phyloP scores from a whole-genome alignment of 2,113 vertebrate genomes.

The Dicrurus megarhynchus region DNA sequence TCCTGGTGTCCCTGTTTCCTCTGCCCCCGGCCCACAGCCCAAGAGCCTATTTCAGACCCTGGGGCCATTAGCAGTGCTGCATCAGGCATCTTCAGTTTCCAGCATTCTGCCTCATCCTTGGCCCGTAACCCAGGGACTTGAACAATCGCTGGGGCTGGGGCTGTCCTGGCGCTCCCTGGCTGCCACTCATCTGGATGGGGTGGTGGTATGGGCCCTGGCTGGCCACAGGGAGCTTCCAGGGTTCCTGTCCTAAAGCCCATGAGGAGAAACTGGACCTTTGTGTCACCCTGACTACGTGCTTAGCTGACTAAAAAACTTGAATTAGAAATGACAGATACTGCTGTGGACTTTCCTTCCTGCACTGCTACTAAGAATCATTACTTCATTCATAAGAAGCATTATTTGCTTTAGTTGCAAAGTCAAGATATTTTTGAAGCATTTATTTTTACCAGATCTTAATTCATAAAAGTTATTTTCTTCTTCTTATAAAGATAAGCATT shows the following conservation, averaged over 20 bases:
- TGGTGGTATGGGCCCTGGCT: no score
- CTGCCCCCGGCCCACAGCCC: fast-evolving
- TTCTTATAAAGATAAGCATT: neutral
- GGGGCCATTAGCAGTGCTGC: no score
- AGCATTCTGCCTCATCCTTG: fast-evolving
- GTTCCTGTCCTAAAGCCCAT: fast-evolving
- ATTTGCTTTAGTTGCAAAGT: neutral
- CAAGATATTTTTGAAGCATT: neutral
- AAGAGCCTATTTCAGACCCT: neutral
- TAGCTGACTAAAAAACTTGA: neutral
- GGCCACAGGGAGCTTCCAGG: fast-evolving
- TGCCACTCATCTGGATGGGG: neutral
- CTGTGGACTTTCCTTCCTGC: neutral
- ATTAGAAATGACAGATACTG: neutral
- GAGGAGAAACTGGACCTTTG: neutral
- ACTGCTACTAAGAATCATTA: neutral
- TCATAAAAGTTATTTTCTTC: neutral
- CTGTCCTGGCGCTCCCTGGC: no score
- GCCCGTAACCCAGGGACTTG: neutral
- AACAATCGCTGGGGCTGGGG: neutral
- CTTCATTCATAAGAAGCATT: neutral
- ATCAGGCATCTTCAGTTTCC: neutral
- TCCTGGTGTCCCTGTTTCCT: neutral
- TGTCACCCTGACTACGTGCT: neutral
- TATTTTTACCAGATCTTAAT: neutral